Base-by-base conservation (phyloP, 2,797 vertebrate genomes). In the Xiphophorus birchmanni region DNA sequence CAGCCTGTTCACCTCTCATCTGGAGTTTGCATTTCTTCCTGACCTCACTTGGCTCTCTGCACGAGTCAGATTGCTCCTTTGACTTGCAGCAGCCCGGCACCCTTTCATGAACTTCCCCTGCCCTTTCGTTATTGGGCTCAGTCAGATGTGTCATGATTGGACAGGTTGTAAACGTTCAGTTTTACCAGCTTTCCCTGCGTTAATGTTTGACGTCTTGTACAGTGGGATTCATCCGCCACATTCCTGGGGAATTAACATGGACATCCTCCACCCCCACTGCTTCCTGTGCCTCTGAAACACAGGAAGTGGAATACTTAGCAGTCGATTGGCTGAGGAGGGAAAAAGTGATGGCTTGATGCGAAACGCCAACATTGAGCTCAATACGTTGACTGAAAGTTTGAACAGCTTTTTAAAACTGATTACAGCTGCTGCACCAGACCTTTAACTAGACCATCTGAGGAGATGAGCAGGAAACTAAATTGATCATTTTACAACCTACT, bases 161-260 rank as follows among this genome's bases (percentile, higher is more conserved):
- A 71, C 73, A 26, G 47, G 54, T 18, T 12, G 2, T 74, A 78
- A 21, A 72, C 23, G 67, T 21, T 73, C 65, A 50, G 60, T 73
- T 60, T 73, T 60, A 83, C 35, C 56, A 29, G 65, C 32, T 35
- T 48, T 37, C 45, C 29, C 75, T 74, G 76, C 78, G 84, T 91
- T 91, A 86, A 90, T 90, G 81, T 86, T 90, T 87, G 40, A 83
- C 82, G 54, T 89, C 78, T 76, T 26, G 79, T 72, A 65, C 80
- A 50, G 80, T 90, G 87, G 77, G 86, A 90, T 52, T 76, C 40
- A 4, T 54, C 74, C 35, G 0, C 78, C 45, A 82, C 91, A 91
- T 95, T 94, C 94, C 90, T 93, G 85, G 77, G 84, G 90, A 90
- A 91, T 92, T 84, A 90, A 89, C 90, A 60, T 85, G 86, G 82